A percentile compares a stretch with the other conserved stretches of the same genome.
Conservation (phyloP, 2,888 invertebrate genomes). For the Tachina lurida region DNA sequence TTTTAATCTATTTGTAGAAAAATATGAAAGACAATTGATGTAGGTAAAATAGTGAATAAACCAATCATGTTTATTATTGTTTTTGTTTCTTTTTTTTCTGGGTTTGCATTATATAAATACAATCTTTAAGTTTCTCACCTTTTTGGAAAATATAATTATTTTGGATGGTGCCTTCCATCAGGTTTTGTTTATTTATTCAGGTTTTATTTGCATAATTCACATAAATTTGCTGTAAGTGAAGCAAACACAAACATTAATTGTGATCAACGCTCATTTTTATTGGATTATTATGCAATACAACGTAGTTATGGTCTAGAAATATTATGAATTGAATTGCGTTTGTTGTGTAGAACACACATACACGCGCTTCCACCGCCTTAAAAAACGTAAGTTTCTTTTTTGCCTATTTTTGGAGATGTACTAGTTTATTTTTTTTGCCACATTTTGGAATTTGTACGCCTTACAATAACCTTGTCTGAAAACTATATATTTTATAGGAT, state of each 20-base stretch:
- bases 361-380: not conserved
- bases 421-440: slow-evolving; percentile 10
- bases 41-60: too few species aligned
- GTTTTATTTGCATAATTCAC: slow-evolving; percentile 10
- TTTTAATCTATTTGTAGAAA: too few species aligned
- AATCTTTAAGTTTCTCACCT: too few species aligned
- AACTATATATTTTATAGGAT: slow-evolving; percentile 4
- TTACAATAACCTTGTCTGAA: slow-evolving; percentile 2
- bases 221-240: not conserved
- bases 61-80: too few species aligned
- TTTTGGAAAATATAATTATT: not conserved
- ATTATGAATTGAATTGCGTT: slow-evolving; percentile 4
- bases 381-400: slow-evolving; percentile 6
- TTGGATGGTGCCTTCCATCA: not conserved
- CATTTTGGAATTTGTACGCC: slow-evolving; percentile 1
- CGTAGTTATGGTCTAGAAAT: slow-evolving; percentile 55
- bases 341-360: too few species aligned
- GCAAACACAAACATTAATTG: slow-evolving; percentile 35
- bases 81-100: too few species aligned
- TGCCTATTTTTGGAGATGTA: slow-evolving; percentile 39
- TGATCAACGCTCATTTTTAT: slow-evolving; percentile 47
- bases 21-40: too few species aligned
- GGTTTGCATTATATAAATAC: too few species aligned
- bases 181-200: not conserved
- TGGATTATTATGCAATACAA: slow-evolving; percentile 61